phyloP scores from a whole-genome alignment of 1,140 invertebrate species.

The Drosophila sp. region DNA sequence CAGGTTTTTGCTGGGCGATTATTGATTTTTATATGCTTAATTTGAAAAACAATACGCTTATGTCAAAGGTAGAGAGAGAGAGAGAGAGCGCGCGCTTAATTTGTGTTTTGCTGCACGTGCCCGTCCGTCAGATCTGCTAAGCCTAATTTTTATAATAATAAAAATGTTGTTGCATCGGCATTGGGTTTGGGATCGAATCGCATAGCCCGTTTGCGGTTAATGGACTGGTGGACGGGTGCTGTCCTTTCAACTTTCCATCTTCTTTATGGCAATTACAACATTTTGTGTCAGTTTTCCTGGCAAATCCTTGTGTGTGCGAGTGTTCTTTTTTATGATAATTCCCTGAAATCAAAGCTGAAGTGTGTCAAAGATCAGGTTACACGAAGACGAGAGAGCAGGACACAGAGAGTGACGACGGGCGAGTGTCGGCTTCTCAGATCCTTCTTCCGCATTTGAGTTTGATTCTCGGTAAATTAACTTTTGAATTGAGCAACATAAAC shows the following conservation, averaged over 20 bases:
- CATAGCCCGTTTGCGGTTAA: constrained; percentile 60
- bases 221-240: constrained; percentile 7
- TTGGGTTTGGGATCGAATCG: constrained; percentile 45
- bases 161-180: constrained; percentile 53
- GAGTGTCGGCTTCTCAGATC: constrained; percentile 58
- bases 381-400: not conserved
- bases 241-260: constrained; percentile 9
- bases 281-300: constrained; percentile 78
- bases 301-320: constrained; percentile 52
- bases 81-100: constrained; percentile 43
- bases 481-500: constrained; percentile 53
- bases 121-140: constrained; percentile 53
- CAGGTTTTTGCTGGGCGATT: not conserved
- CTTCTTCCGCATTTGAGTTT: constrained; percentile 71
- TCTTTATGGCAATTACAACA: constrained; percentile 70
- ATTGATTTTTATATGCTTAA: constrained; percentile 39
- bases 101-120: constrained; percentile 59
- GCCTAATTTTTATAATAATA: constrained; percentile 80
- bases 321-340: constrained; percentile 57
- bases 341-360: constrained; percentile 78
- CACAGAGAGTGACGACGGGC: constrained; percentile 15
- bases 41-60: constrained; percentile 23
- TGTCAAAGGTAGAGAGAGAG: constrained; percentile 16
- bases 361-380: constrained; percentile 78
- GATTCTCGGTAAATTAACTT: constrained; percentile 82